phyloP scores from a whole-genome alignment of 2,113 vertebrate genomes.

The Oriolus oriolus region DNA sequence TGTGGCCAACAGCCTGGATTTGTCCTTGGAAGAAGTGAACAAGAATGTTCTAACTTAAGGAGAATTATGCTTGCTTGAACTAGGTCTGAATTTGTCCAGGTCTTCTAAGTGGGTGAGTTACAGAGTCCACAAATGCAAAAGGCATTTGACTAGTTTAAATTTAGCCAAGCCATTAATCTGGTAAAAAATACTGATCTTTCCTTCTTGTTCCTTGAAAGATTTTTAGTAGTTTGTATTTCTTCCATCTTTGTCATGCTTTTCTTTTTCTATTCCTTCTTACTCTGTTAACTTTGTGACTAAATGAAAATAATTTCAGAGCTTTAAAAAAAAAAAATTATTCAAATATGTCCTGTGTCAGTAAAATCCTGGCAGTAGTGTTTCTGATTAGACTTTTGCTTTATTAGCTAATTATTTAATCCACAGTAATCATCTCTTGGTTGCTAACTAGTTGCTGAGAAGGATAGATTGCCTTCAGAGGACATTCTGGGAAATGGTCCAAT shows the following conservation, averaged over 20 bases:
- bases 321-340: not conserved
- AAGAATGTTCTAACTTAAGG: not conserved
- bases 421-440: conserved; percentile 18
- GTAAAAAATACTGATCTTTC: not conserved
- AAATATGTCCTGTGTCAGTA: not conserved
- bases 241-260: not conserved
- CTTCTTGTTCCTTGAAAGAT: conserved; percentile 1
- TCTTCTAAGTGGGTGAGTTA: not conserved
- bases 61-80: not conserved
- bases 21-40: not conserved
- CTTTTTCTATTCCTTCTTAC: not conserved
- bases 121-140: not conserved
- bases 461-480: conserved; percentile 1
- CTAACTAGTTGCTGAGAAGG: conserved; percentile 35
- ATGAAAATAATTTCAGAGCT: not conserved
- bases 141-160: not conserved
- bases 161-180: not conserved
- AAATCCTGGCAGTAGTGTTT: conserved; percentile 8
- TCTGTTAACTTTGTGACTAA: conserved; percentile 24
- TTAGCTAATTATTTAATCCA: conserved; percentile 47
- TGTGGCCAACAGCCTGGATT: not conserved
- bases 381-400: conserved; percentile 35
- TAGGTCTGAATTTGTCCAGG: not conserved
- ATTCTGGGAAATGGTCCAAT: conserved; percentile 55
- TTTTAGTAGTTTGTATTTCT: conserved; percentile 32